Base-by-base conservation (phyloP, 2,888 invertebrate genomes). In the Drosophila nr. fundita region DNA sequence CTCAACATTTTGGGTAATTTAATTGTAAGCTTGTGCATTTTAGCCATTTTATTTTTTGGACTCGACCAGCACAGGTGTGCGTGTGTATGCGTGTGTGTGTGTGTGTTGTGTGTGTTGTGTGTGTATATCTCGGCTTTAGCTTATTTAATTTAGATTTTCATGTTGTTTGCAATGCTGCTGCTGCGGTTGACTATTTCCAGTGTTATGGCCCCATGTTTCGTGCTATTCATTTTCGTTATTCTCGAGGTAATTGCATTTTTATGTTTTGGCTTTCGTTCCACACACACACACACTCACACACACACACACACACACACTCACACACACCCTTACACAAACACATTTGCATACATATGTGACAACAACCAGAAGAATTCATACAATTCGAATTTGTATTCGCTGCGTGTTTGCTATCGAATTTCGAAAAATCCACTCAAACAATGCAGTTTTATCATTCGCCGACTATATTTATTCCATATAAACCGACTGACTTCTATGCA, bases 1-100 rank as follows among this genome's bases (percentile, higher is more conserved):
- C 65, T 63, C 62, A n/a, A 42, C 71, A 61, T 78, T 67, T 67
- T 49, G 71, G 80, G 79, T 86, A 88, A 89, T 88, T 84, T 88
- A 89, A 88, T 89, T 90, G 90, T 83, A 88, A 89, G 86, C 78
- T 88, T 84, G 78, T 79, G 78, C 82, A 89, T 80, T 88, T 88
- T 89, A 82, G 65, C 73, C 61, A 78, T 76, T 79, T 85, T 72
- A 75, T 70, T 70, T 83, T 83, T 60, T 30, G 52, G 52, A 52
- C 59, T 61, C 36, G 21, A 55, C 45, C 63, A 48, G 27, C 15
- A 6, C 50, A 70, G 73, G 64, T 72, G 34, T 59, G 15, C 42
- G 29, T 64, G 32, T 65, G 30, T 24, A 53, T 24, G 38, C 30
- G 29, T 53, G 29, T 55, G 42, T 48, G 42, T 64, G 13, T 45